These are phyloP conservation scores for Campoplex nolae DNA, from an alignment of 2,888 invertebrate species.

Conservation along the genomic window DNA sequence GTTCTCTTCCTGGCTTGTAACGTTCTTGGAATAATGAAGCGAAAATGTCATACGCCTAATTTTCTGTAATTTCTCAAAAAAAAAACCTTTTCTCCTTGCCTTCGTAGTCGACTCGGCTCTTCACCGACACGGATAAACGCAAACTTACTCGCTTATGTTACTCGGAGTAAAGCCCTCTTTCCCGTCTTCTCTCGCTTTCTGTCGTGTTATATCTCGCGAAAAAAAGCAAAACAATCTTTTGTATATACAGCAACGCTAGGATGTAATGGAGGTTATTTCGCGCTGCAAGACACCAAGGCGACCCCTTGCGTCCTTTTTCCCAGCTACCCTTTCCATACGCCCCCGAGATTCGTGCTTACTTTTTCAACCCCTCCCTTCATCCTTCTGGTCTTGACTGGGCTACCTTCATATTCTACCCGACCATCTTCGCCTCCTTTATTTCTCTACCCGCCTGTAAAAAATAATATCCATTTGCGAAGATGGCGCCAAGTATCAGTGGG, in stretches of 20 bases:
- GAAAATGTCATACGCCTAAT: conserved; percentile 80
- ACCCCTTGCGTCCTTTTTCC: conserved; percentile 70
- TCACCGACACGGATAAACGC: conserved; percentile 43
- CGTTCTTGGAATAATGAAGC: conserved; percentile 75
- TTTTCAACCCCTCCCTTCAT: conserved; percentile 59
- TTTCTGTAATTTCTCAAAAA: conserved; percentile 81
- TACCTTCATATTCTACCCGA: conserved; percentile 34
- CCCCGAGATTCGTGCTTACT: conserved; percentile 59
- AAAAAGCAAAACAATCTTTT: conserved; percentile 82
- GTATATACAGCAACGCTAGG: conserved; percentile 77
- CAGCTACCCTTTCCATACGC: conserved; percentile 63
- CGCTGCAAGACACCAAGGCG: conserved; percentile 81
- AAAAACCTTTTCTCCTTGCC: conserved; percentile 52
- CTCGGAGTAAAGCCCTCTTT: conserved; percentile 46
- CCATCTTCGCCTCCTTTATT: conserved; percentile 60
- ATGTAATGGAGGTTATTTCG: conserved; percentile 83
- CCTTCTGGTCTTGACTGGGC: conserved; percentile 36
- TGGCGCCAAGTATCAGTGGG: conserved; percentile 49
- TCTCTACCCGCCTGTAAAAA: conserved; percentile 77
- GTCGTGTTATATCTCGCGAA: conserved; percentile 70
- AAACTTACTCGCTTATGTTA: conserved; percentile 67
- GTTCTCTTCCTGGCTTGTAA: conserved; percentile 53
- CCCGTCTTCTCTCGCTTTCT: conserved; percentile 64
- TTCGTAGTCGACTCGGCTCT: conserved; percentile 42
- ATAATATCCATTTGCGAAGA: conserved; percentile 78